Evolutionary conservation across 35 echinoderm and acorn worm genomes (phyloP).

Genomic region (Acanthaster planci): DNA sequence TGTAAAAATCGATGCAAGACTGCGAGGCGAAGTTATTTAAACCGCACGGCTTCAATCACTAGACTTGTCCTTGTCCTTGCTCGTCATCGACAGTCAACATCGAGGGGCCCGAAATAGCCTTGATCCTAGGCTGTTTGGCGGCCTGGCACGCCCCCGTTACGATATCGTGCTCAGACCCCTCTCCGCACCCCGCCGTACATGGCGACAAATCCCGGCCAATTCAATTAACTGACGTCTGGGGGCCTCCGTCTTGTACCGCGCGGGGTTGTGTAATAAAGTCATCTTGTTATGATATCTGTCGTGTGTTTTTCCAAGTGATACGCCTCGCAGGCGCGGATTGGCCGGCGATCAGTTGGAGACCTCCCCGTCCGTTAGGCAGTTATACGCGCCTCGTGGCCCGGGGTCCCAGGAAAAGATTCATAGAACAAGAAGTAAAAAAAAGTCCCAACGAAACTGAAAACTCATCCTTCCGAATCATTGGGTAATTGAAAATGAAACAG

Average conservation of each 20-base stretch:
- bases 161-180: not conserved
- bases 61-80: too few species aligned
- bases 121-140: not conserved
- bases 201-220: constrained; percentile 23
- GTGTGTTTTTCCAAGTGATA: not conserved
- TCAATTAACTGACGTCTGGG: constrained; percentile 1
- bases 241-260: not conserved
- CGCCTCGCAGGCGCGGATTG: constrained; percentile 5
- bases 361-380: too few species aligned
- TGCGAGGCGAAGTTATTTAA: too few species aligned
- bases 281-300: constrained; percentile 6
- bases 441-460: not conserved
- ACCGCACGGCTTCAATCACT: too few species aligned
- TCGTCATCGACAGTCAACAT: too few species aligned
- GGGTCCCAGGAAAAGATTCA: too few species aligned
- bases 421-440: too few species aligned
- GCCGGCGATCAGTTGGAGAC: too few species aligned
- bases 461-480: constrained; percentile 28
- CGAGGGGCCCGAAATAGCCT: not conserved
- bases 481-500: constrained; percentile 31
- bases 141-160: not conserved
- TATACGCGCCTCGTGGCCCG: too few species aligned
- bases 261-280: constrained; percentile 9
- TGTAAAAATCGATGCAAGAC: too few species aligned
- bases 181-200: not conserved